These are phyloP conservation scores for Neolamprologus caudopunctatus DNA, from an alignment of 2,113 vertebrate species.

Conservation along the genomic window DNA sequence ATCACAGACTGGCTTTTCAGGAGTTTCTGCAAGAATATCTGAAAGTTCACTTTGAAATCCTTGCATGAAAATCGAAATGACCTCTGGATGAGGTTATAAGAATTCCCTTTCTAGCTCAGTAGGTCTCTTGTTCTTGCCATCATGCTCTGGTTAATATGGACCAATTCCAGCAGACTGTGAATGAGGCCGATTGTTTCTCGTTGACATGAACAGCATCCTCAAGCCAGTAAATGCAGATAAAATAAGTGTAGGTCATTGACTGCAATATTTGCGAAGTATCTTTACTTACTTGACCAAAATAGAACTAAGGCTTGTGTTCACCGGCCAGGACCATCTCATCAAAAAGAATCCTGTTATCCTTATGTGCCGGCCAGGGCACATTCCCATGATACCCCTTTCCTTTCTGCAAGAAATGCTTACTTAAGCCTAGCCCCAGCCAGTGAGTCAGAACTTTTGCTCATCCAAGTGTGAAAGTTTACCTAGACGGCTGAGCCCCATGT, in stretches of 20 bases:
- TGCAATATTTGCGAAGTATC: not conserved
- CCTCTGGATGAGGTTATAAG: not conserved
- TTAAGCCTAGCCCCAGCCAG: not conserved
- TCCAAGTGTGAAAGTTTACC: conserved; percentile 61
- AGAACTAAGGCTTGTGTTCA: not conserved
- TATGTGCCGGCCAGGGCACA: not conserved
- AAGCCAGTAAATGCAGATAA: not conserved
- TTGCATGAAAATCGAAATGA: not conserved
- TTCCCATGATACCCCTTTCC: conserved; percentile 23
- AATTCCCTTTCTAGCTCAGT: not conserved
- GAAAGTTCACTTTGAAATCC: not conserved
- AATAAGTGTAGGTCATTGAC: not conserved
- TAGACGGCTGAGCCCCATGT: conserved; percentile 24
- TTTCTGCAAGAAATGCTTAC: conserved; percentile 30
- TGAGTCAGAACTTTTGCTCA: conserved; percentile 36
- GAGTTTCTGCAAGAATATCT: not conserved
- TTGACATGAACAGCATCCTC: not conserved
- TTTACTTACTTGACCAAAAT: conserved; percentile 9
- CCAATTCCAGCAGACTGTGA: not conserved
- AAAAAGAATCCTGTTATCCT: conserved; percentile 17
- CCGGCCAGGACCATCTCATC: not conserved
- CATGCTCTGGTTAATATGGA: not conserved
- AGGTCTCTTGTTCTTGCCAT: not conserved
- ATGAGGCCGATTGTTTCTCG: not conserved
- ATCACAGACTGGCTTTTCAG: not conserved